Base-by-base conservation (phyloP, 2,888 invertebrate genomes). In the Acleris holmiana region DNA sequence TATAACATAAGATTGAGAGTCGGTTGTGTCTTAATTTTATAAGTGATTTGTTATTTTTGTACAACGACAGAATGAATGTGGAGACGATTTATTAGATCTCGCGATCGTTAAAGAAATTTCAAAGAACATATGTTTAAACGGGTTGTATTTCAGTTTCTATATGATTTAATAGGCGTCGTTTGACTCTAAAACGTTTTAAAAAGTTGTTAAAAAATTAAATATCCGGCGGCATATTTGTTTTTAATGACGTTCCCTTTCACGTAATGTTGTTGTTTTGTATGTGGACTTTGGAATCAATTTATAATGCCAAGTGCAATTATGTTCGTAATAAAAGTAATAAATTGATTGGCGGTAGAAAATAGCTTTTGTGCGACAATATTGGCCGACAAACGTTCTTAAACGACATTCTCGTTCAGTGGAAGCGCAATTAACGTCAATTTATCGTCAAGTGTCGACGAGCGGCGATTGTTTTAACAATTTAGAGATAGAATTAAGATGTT, bases 391-490 rank as follows among this genome's bases (percentile, higher is more conserved):
- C 67, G 73, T 71, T 72, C 74, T 44, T 44, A 75, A 79, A 76
- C 79, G 80, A 78, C 78, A 73, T 76, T 72, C 71, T 76, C 76
- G 66, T 51, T 81, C 83, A 83, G 73, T 72, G 70, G 80, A 81
- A 83, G 79, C 80, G 84, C 88, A 88, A 89, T 91, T 89, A 89
- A 87, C 85, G 87, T 88, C 88, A 88, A 88, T 89, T 84, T 85
- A 89, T 89, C 87, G 83, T 83, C 86, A 83, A 80, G 78, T 86
- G 88, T 89, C 89, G 86, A 82, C 88, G 76, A 71, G 68, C 69
- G 71, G 78, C 75, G 80, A 83, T 78, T 84, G 77, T 81, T 65
- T 65, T 54, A 72, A 68, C 61, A 71, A 75, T 74, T 72, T 72
- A 69, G 68, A 70, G 68, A 71, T 76, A 68, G 21, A 64, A 64